Evolutionary conservation across 2,113 vertebrate genomes (phyloP).

Genomic region (Chrysochloris asiatica): DNA sequence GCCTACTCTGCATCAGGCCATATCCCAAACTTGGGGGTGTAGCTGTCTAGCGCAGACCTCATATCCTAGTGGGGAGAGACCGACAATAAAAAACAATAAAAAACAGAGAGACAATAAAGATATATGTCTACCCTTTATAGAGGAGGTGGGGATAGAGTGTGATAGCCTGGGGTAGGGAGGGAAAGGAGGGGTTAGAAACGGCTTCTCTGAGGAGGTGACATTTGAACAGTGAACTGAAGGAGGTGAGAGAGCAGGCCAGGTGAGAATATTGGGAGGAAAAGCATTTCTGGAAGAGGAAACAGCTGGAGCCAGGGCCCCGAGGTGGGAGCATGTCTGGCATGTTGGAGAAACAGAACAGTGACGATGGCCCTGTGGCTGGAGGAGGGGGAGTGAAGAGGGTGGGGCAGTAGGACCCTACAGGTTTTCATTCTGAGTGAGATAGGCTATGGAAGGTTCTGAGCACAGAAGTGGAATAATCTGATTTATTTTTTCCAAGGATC

Average conservation of each 20-base stretch:
- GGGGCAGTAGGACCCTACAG: neutral
- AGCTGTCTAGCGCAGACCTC: neutral
- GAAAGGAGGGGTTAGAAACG: neutral
- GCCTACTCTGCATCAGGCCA: neutral
- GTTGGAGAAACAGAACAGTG: neutral
- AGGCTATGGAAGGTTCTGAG: neutral
- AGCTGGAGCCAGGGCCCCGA: neutral
- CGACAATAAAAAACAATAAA: neutral
- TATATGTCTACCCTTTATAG: neutral
- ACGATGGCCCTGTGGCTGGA: neutral
- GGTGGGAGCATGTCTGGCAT: neutral
- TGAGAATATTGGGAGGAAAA: neutral
- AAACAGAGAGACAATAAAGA: neutral
- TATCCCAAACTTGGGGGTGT: neutral
- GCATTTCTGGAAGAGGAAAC: neutral
- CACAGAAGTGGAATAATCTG: constrained; percentile 14
- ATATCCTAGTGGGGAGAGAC: neutral
- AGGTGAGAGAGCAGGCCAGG: fast-evolving
- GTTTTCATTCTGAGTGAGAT: neutral
- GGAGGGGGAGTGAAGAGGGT: neutral
- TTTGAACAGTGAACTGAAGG: neutral
- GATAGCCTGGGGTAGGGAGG: neutral
- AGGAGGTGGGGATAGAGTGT: neutral
- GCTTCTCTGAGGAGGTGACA: neutral
- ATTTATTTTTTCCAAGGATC: neutral